phyloP scores from a whole-genome alignment of 1,140 invertebrate species.

The Bacillus rossius region DNA sequence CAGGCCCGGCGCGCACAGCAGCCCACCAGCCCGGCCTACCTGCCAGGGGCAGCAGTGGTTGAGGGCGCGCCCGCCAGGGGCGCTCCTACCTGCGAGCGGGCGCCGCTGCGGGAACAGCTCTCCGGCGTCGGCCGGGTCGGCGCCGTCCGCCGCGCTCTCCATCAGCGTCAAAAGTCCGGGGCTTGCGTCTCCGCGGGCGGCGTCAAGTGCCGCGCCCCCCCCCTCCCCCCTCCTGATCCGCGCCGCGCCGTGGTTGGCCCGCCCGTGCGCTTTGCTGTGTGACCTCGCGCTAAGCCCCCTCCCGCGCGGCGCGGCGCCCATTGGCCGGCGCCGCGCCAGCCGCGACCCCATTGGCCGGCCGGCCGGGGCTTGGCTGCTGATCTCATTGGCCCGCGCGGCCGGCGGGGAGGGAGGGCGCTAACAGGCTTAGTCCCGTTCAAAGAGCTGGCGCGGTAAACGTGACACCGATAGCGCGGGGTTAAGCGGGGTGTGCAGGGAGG shows the following conservation, averaged over 20 bases:
- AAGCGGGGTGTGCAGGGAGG: not conserved
- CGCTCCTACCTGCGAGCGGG: no score
- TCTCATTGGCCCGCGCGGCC: slow-evolving; percentile 18
- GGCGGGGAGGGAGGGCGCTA: slow-evolving; percentile 10
- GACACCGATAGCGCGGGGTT: slow-evolving; percentile 13
- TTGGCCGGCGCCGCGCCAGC: not conserved
- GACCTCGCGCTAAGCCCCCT: no score
- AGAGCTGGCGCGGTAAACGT: slow-evolving; percentile 15
- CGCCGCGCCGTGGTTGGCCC: no score
- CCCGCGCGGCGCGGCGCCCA: not conserved
- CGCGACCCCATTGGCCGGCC: slow-evolving; percentile 19
- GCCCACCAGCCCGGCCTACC: no score
- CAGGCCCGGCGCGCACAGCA: no score
- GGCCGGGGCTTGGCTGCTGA: slow-evolving; percentile 16
- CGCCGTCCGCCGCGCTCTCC: no score
- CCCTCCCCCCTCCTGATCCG: not conserved
- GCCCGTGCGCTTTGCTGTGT: no score
- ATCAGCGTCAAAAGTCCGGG: no score
- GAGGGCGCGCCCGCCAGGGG: no score
- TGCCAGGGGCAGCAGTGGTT: no score
- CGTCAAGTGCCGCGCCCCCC: not conserved
- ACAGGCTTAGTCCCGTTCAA: slow-evolving; percentile 21
- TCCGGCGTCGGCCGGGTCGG: not conserved
- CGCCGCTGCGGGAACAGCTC: no score
- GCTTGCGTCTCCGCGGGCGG: no score